phyloP scores from a whole-genome alignment of 2,797 vertebrate genomes.

The Polyboroides typus region DNA sequence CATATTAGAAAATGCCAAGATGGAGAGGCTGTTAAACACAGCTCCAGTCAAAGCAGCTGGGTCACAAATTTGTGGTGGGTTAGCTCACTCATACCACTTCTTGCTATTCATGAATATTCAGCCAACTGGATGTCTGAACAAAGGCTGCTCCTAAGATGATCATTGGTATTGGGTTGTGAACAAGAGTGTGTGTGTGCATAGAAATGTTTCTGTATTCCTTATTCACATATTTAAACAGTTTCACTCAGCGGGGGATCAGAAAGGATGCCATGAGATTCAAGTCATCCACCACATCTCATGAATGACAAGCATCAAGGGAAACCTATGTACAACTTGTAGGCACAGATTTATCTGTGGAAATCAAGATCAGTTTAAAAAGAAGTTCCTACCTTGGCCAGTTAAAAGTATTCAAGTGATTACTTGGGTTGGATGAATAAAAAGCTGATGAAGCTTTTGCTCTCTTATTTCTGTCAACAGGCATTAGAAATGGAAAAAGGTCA shows the following conservation, averaged over 20 bases:
- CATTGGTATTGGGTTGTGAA: background rate
- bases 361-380: background rate
- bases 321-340: background rate
- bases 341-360: background rate
- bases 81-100: background rate
- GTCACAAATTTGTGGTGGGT: background rate
- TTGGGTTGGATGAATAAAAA: background rate
- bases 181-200: background rate
- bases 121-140: background rate
- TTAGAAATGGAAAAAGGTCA: background rate
- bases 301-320: background rate
- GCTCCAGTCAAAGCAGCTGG: background rate
- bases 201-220: background rate
- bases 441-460: background rate
- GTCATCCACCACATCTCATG: background rate
- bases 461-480: background rate
- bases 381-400: background rate
- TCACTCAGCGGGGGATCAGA: background rate
- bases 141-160: background rate
- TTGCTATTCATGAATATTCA: background rate
- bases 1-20: background rate
- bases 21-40: background rate
- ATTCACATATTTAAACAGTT: background rate
- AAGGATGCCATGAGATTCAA: background rate
- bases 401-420: background rate